Conservation (phyloP, 2,797 vertebrate species). For the Macropodus opercularis region DNA sequence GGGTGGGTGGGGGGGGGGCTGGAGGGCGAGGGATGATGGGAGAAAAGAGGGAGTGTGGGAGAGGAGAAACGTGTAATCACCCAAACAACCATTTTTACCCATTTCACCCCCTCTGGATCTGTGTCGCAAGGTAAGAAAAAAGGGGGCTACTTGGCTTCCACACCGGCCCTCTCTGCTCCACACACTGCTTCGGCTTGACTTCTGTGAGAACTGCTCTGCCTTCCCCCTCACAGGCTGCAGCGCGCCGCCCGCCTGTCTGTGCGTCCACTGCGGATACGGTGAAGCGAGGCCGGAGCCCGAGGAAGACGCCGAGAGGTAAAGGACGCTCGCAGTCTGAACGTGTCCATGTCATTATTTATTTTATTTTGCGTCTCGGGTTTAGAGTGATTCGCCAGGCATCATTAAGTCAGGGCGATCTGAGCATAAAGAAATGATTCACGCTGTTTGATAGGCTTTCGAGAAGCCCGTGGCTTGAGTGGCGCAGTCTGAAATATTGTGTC, state of each 20-base stretch:
- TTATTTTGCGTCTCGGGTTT: not conserved
- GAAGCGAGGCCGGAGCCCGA: conserved; percentile 48
- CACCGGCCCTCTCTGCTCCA: conserved; percentile 54
- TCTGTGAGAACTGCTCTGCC: conserved; percentile 50
- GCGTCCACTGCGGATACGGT: conserved; percentile 57
- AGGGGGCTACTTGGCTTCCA: conserved; percentile 45
- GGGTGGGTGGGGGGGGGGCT: conserved; percentile 11
- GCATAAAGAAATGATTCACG: not conserved
- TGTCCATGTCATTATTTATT: not conserved
- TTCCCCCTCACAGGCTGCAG: conserved; percentile 40
- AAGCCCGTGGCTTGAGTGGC: conserved; percentile 32
- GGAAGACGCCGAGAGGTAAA: conserved; percentile 62
- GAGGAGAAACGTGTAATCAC: conserved; percentile 70
- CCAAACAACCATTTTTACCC: conserved; percentile 75
- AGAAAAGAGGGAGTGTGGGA: conserved; percentile 15
- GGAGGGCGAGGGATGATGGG: conserved; percentile 2
- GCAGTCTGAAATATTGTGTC: conserved; percentile 29
- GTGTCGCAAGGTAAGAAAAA: conserved; percentile 69
- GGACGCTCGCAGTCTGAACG: conserved; percentile 14
- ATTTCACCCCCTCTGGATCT: conserved; percentile 72
- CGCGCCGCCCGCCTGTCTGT: conserved; percentile 33
- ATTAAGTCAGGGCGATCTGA: not conserved
- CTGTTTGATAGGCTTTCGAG: conserved; percentile 1
- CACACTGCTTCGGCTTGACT: conserved; percentile 47
- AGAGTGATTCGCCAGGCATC: not conserved